Base-by-base conservation (phyloP, 2,888 invertebrate species). In the Agriopis marginaria region DNA sequence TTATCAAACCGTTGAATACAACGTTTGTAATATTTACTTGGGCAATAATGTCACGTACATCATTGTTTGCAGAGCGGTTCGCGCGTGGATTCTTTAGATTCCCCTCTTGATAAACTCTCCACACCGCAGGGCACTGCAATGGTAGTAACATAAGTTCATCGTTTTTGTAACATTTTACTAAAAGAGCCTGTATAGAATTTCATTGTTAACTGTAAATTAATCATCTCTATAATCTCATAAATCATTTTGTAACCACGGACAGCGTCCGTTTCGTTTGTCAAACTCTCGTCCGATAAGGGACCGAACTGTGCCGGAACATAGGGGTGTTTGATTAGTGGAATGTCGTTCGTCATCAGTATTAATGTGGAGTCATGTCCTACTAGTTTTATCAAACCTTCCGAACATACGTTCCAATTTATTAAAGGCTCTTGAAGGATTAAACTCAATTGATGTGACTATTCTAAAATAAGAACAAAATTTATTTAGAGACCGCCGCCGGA, bases 11-110 rank as follows among this genome's bases (percentile, higher is more conserved):
- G 23, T 62, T 63, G 40, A 66, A 50, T 53, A 50, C 63, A 40
- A 39, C 32, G 42, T 47, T 61, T 59, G 54, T 68, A 66, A 66
- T 63, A 70, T 70, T 68, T 66, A 56, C 58, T 68, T 66, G 50
- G 49, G 62, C 60, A 67, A 66, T 75, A 67, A 68, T 66, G 70
- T 75, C 75, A 77, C 75, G 76, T 78, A 70, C 73, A 66, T 65
- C 68, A 72, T 71, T 77, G 76, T 81, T 75, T 74, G 67, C 75
- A 10, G 17, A 75, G 69, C 67, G 55, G 63, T 40, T 32, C 70
- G 74, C 77, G 65, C 40, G 62, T 66, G 62, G 40, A 81, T 82
- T 79, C 74, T 70, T 68, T 12, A 67, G 62, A 74, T 79, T 71
- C 67, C 76, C 77, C 53, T 68, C 66, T 63, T 67, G 68, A 77